Evolutionary conservation across 1,140 invertebrate genomes (phyloP).

Genomic region (Leptinotarsa defecta): DNA sequence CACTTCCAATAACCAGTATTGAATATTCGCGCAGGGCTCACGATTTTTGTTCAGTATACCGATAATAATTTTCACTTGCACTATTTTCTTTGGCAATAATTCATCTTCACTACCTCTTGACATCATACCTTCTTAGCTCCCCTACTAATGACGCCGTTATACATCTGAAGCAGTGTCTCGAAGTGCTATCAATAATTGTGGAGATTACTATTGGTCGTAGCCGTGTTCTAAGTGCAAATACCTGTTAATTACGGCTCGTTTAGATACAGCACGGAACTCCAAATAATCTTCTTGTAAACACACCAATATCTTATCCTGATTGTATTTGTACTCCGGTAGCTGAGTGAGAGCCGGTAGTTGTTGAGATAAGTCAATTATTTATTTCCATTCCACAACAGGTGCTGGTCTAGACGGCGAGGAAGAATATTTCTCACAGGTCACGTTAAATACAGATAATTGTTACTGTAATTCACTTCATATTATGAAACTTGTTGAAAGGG

Average conservation of each 20-base stretch:
- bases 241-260: constrained; percentile 32
- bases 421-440: neutral
- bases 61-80: too few species aligned
- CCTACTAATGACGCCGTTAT: neutral
- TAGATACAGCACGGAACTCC: constrained; percentile 30
- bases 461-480: neutral
- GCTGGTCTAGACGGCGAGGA: neutral
- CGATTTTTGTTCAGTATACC: too few species aligned
- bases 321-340: constrained; percentile 30
- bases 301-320: constrained; percentile 45
- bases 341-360: constrained; percentile 36
- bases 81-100: too few species aligned
- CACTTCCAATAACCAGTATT: too few species aligned
- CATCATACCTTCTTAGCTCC: neutral
- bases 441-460: neutral
- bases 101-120: too few species aligned
- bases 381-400: constrained; percentile 19
- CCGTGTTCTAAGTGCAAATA: constrained; percentile 34
- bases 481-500: too few species aligned
- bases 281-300: constrained; percentile 43
- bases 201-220: constrained; percentile 23
- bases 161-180: neutral
- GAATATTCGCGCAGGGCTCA: too few species aligned
- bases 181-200: constrained; percentile 7
- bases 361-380: constrained; percentile 38